Evolutionary conservation across 2,113 vertebrate genomes (phyloP), one percentile per base, ranked within the genome.

Genomic region (Paracyprichromis sp.): DNA sequence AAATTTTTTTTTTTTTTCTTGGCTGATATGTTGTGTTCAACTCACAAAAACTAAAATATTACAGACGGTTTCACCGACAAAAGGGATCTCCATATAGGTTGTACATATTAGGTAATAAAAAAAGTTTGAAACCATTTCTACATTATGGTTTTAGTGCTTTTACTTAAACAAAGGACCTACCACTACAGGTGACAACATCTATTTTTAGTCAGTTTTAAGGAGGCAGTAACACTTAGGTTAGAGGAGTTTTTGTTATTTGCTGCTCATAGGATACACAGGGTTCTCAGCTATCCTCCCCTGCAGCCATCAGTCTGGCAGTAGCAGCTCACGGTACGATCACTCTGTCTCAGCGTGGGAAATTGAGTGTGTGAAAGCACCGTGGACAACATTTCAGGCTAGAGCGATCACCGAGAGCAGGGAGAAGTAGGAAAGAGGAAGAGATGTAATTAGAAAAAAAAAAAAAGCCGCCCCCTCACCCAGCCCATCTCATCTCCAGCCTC

Each of bases 261-360:
- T 83, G 21, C 43, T 69, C n/a, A 43, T 24, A 59, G 40, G 83
- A 71, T 19, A 8, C 80, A 29, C n/a, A 16, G 7, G 2, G 4
- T 53, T 88, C 82, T 79, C 45, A 63, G 83, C 91, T 80, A 61
- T 90, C 87, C 31, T 73, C 86, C 80, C 84, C 6, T 86, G 82
- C 82, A 36, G 81, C 83, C 86, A 73, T 93, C 80, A 61, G 87
- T 71, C 83, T 78, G 85, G 88, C 90, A 86, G 90, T 36, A 79
- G 86, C 81, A 66, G 83, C 83, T 59, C 50, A 17, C 11, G 57
- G 71, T 83, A 52, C 16, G 19, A 92, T 89, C 13, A 26, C 80
- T 86, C 83, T 38, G 83, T 83, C 91, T 86, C 95, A 94, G 94
- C 94, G 96, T 97, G 96, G 96, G 96, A 97, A 97, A 96, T 95